These are phyloP conservation scores for Colletes collaris DNA, from an alignment of 2,888 invertebrate genomes.

Conservation along the genomic window DNA sequence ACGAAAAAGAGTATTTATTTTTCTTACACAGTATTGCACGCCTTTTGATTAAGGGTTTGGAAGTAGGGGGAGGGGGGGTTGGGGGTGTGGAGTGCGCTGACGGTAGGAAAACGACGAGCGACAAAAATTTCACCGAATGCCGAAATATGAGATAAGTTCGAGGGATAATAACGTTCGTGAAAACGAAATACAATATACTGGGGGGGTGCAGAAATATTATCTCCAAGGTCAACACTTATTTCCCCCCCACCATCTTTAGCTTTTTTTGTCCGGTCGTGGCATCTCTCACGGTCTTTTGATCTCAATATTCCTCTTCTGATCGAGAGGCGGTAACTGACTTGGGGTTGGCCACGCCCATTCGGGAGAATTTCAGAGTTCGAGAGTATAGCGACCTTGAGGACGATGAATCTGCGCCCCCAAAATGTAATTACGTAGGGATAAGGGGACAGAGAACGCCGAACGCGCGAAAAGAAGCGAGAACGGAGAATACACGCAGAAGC, in stretches of 20 bases:
- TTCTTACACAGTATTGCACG: conserved; percentile 52
- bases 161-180: conserved; percentile 8
- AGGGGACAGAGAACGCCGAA: conserved; percentile 1
- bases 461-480: conserved; percentile 46
- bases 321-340: too few species aligned
- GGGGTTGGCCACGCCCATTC: too few species aligned
- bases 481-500: conserved; percentile 41
- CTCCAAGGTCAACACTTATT: background rate
- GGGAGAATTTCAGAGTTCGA: background rate
- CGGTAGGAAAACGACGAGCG: background rate
- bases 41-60: conserved; percentile 25
- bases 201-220: background rate
- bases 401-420: background rate
- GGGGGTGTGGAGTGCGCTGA: conserved; percentile 12
- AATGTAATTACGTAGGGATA: conserved; percentile 5
- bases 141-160: conserved; percentile 11
- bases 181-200: background rate
- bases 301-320: too few species aligned
- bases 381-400: background rate
- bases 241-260: background rate
- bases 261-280: too few species aligned
- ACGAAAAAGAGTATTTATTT: conserved; percentile 40
- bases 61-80: background rate
- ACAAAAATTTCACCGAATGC: conserved; percentile 2
- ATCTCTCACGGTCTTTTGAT: background rate